Percentiles rank a stretch among this genome's conserved stretches.
phyloP scores from a whole-genome alignment of 2,113 vertebrate genomes.

The Ctenodactylus gundi region DNA sequence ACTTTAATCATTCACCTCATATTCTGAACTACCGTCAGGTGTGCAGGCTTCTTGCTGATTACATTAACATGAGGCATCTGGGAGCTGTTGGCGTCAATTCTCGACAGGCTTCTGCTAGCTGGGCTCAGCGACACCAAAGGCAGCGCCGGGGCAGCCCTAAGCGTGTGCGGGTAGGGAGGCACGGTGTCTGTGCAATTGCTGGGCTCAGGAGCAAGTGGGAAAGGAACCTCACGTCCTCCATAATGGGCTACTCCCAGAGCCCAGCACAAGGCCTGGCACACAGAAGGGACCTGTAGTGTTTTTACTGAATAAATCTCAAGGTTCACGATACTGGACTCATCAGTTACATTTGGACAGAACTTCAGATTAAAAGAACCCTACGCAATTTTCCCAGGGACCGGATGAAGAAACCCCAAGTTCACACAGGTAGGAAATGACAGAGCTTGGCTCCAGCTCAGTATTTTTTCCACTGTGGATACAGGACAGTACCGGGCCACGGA shows the following conservation, averaged over 20 bases:
- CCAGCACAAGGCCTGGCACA: neutral
- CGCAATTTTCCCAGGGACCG: neutral
- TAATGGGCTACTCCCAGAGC: neutral
- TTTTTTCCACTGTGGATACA: neutral
- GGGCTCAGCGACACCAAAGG: neutral
- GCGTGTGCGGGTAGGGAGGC: neutral
- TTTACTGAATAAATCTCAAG: neutral
- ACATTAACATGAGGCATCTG: conserved; percentile 58
- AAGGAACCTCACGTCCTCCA: neutral
- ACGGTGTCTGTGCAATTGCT: neutral
- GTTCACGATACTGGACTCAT: no score
- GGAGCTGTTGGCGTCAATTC: neutral
- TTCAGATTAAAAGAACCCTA: neutral
- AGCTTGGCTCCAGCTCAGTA: neutral
- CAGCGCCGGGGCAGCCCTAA: neutral
- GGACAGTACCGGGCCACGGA: neutral
- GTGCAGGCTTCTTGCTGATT: conserved; percentile 60
- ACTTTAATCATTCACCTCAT: conserved; percentile 79
- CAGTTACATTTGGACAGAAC: neutral
- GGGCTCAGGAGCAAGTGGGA: neutral
- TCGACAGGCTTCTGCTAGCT: neutral
- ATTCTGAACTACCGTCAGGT: conserved; percentile 72
- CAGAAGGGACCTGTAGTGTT: neutral
- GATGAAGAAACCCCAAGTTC: neutral
- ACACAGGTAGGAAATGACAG: neutral